Percentiles rank a stretch among this genome's conserved stretches.
Evolutionary conservation across 1,140 invertebrate genomes (phyloP).

Genomic region (Dendrolimus kikuchii): DNA sequence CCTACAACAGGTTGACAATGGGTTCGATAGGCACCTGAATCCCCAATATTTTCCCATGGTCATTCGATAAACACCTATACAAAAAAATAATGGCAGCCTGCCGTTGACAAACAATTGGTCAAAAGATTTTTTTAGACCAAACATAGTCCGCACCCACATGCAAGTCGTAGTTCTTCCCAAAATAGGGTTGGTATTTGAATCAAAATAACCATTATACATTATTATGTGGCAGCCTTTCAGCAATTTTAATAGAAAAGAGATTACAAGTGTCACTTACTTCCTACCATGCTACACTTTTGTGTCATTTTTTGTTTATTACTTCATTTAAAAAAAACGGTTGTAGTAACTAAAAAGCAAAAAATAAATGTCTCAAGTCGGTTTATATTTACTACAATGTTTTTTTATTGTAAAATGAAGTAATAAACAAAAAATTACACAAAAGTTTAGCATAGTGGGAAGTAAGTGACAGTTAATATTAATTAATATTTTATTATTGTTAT

Average conservation of each 20-base stretch:
- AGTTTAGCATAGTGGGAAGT: no score
- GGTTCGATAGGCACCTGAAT: conserved; percentile 60
- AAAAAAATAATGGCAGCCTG: conserved; percentile 48
- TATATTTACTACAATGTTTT: no score
- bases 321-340: no score
- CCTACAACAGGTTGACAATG: conserved; percentile 52
- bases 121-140: conserved; percentile 62
- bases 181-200: conserved; percentile 48
- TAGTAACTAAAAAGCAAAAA: no score
- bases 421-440: no score
- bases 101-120: conserved; percentile 67
- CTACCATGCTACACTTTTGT: conserved; percentile 10
- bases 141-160: conserved; percentile 55
- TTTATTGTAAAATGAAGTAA: no score
- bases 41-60: conserved; percentile 68
- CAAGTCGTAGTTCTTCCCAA: conserved; percentile 1
- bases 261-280: conserved; percentile 64
- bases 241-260: conserved; percentile 62
- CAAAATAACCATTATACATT: conserved; percentile 66
- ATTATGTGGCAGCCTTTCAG: conserved; percentile 60
- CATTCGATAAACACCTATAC: conserved; percentile 59
- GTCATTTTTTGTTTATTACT: neutral
- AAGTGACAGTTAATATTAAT: no score
- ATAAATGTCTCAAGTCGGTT: no score
- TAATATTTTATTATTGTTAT: no score